These are phyloP conservation scores for Nowickia ferox DNA, from an alignment of 2,888 invertebrate genomes.

Conservation along the genomic window DNA sequence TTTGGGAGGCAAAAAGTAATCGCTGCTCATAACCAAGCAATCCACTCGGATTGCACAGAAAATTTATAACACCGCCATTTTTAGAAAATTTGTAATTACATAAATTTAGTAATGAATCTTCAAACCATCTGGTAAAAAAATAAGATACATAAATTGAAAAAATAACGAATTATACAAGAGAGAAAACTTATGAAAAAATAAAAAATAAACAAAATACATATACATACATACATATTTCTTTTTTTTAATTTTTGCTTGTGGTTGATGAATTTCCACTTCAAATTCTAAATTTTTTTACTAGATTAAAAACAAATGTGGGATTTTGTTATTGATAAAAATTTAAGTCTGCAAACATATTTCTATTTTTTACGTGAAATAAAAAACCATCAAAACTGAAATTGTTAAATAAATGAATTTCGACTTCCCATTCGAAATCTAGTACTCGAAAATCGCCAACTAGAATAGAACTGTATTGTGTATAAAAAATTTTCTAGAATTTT, in stretches of 20 bases:
- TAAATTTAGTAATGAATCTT: slow-evolving; percentile 52
- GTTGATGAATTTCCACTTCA: too few relatives aligned
- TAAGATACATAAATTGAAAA: slow-evolving; percentile 34
- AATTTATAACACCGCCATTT: slow-evolving; percentile 64
- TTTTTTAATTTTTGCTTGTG: too few relatives aligned
- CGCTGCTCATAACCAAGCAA: slow-evolving; percentile 2
- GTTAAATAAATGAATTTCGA: not conserved
- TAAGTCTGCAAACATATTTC: not conserved
- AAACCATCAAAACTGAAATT: not conserved
- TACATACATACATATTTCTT: too few relatives aligned
- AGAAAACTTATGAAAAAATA: slow-evolving; percentile 31
- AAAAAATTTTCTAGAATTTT: too few relatives aligned
- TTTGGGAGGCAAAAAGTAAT: slow-evolving; percentile 84
- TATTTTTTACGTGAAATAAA: not conserved
- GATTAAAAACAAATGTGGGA: too few relatives aligned
- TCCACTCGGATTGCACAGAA: not conserved
- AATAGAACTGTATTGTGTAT: too few relatives aligned
- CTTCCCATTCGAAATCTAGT: too few relatives aligned
- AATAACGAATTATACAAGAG: slow-evolving; percentile 42
- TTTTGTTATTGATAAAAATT: slow-evolving; percentile 39
- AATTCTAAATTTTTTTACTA: too few relatives aligned
- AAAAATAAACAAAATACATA: not conserved
- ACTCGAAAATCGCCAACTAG: too few relatives aligned
- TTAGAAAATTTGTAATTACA: slow-evolving; percentile 50
- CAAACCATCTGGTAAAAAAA: slow-evolving; percentile 37